phyloP scores from a whole-genome alignment of 2,113 vertebrate species.

The Tachuris rubrigastra region DNA sequence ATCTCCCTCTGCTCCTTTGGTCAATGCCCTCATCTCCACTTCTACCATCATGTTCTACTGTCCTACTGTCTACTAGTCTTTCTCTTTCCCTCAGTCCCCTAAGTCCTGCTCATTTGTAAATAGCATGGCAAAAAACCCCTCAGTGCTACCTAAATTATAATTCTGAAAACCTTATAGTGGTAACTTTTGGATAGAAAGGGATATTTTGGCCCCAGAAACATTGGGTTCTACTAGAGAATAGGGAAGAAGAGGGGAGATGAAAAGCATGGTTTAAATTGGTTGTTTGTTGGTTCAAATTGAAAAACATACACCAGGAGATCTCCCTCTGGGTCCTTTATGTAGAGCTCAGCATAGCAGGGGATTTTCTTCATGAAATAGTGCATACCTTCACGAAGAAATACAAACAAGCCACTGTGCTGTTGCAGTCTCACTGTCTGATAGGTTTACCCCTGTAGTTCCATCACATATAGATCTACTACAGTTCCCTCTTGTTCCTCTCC shows the following conservation, averaged over 20 bases:
- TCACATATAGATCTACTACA: rapidly evolving
- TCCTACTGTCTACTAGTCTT: neutral
- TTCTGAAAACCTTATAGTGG: neutral
- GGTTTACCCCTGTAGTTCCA: neutral
- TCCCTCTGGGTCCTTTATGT: neutral
- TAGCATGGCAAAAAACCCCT: neutral
- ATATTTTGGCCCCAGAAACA: neutral
- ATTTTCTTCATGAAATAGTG: neutral
- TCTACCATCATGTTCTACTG: neutral
- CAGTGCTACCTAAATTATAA: neutral
- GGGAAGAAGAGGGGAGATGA: neutral
- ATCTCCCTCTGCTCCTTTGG: neutral
- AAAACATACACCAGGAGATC: neutral
- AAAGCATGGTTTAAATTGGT: neutral
- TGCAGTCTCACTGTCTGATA: neutral
- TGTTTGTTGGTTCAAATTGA: neutral
- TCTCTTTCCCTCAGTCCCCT: neutral
- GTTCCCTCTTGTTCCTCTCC: neutral
- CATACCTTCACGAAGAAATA: neutral
- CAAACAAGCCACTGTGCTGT: neutral
- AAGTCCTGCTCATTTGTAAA: neutral
- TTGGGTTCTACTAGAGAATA: neutral
- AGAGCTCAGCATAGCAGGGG: neutral
- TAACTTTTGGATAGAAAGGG: neutral
- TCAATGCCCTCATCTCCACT: neutral